phyloP scores from a whole-genome alignment of 2,113 vertebrate species.

The Lethenteron camtschaticum region DNA sequence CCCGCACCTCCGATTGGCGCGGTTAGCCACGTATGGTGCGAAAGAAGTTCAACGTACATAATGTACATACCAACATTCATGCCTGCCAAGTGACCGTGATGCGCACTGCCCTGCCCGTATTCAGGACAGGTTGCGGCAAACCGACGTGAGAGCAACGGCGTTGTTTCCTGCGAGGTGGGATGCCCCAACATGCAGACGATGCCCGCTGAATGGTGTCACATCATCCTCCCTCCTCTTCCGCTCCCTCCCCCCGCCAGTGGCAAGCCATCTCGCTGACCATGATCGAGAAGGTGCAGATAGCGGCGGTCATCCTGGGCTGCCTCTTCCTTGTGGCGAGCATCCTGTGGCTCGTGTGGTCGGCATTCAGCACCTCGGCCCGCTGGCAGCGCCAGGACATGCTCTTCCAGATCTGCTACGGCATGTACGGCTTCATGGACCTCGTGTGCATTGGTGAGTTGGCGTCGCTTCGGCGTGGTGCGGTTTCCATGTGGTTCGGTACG shows the following conservation, averaged over 20 bases:
- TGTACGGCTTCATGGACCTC: conserved; percentile 90
- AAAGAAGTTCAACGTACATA: no score
- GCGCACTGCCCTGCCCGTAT: no score
- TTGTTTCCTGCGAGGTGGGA: no score
- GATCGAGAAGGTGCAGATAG: conserved; percentile 83
- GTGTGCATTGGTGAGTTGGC: conserved; percentile 60
- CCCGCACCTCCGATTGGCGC: no score
- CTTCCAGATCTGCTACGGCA: conserved; percentile 88
- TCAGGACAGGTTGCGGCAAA: no score
- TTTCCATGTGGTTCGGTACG: neutral
- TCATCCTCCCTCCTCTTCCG: no score
- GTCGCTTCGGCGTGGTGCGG: neutral
- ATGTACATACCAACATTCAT: no score
- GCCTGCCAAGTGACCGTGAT: no score
- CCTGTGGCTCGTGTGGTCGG: conserved; percentile 87
- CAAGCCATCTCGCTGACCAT: conserved; percentile 80
- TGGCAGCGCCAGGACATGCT: conserved; percentile 83
- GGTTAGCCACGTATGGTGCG: no score
- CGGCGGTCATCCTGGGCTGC: conserved; percentile 67
- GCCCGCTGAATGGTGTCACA: no score
- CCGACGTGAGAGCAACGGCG: no score
- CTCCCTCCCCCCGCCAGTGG: conserved; percentile 31
- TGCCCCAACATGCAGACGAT: no score
- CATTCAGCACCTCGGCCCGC: conserved; percentile 76
- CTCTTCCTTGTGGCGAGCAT: conserved; percentile 85